Base-by-base conservation (phyloP, 2,888 invertebrate species). In the Pachycephus smyrnensis region DNA sequence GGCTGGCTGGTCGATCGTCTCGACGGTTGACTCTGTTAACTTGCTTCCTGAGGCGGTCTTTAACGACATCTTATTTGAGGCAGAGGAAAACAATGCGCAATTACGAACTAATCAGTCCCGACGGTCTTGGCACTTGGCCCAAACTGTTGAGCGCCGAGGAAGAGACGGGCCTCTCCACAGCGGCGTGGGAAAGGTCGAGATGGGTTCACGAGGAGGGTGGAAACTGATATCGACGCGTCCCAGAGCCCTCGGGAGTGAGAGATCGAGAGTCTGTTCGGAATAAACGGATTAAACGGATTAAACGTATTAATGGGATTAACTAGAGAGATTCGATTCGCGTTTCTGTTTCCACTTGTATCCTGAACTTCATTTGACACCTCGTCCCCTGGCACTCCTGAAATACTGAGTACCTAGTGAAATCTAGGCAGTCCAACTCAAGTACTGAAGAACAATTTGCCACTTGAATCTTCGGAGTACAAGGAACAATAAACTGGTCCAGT, bases 81-180 rank as follows among this genome's bases (percentile, higher is more conserved):
- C 80, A 69, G 80, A 77, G 77, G 80, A 77, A 85, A 84, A 89
- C 85, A 87, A 89, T 87, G 87, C 86, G 86, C 87, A 88, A 89
- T 89, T 89, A 88, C 85, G 81, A 85, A 82, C 87, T 89, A 87
- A 89, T 89, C 88, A 86, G 87, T 82, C 86, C 81, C 79, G 77
- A 79, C 37, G 75, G 78, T 75, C 77, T 81, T 88, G 88, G 88
- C 87, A 32, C 73, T 3, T 75, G 69, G 85, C 88, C 88, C 87
- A 80, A 85, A 87, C 84, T 84, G 87, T 87, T 86, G 85, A 88
- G 81, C 83, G 82, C 73, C 79, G 71, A 32, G 40, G 30, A 30
- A 71, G 32, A 30, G 31, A 69, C 76, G 75, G 73, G 69, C 31
- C 69, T 75, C 73, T 33, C 35, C 31, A 33, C 55, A 71, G 73